Evolutionary conservation across 2,888 invertebrate species (phyloP), one percentile per base, ranked within the genome.

Genomic region (Trissoscelio sp.): DNA sequence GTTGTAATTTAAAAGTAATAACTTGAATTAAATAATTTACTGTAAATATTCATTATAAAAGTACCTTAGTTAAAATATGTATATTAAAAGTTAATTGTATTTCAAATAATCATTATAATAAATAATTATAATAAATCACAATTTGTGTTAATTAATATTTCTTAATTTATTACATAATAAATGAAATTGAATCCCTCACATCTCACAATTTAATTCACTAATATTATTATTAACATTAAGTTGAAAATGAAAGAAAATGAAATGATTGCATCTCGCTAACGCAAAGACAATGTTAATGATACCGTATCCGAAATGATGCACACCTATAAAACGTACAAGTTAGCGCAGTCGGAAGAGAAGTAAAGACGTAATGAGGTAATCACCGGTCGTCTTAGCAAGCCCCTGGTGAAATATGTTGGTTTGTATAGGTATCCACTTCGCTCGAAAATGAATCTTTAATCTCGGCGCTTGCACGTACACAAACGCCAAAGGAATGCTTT

Each of bases 291-390:
- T 44, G 62, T 53, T 72, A 72, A 72, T 62, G 55, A 73, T 62
- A 44, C 31, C 20, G 62, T 31, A 37, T 53, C 64, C 31, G 24
- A 39, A 70, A 60, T 55, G 73, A 64, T 18, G 62, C 46, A 16
- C 62, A 39, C 64, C 51, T 51, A 75, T 60, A 67, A 75, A 67
- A 14, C 67, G 48, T 39, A 34, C 74, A 58, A 24, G 66, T 74
- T 74, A 60, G 34, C 62, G 62, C 58, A 60, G 66, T 64, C 55
- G 67, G 64, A 66, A 51, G 66, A 75, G 74, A 72, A 83, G 84
- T 83, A 82, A 83, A 83, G 80, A 81, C 81, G 80, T 80, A 83
- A 85, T 80, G 74, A 83, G 81, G 77, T 72, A 74, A 85, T 83
- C 77, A 57, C 66, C 51, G 66, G 66, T 67, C 67, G 44, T 75